These are phyloP conservation scores for Turdus rufiventris DNA, from an alignment of 2,113 vertebrate genomes.

Conservation along the genomic window DNA sequence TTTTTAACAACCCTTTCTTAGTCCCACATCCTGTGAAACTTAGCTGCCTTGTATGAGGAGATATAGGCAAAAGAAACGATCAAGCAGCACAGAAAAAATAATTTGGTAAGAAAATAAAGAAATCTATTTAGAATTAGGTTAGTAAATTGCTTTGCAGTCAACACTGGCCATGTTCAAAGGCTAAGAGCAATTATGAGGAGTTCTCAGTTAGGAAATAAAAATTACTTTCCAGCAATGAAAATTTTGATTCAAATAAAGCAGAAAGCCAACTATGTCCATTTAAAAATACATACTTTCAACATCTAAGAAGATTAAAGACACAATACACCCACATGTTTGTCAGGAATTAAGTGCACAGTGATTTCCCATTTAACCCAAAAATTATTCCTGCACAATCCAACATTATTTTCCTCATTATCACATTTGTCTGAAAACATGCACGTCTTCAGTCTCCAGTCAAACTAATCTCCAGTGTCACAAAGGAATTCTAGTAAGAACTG, in stretches of 20 bases:
- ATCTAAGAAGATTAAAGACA: background rate
- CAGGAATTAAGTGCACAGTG: background rate
- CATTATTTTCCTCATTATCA: background rate
- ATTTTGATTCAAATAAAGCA: background rate
- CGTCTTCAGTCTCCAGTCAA: background rate
- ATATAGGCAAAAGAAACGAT: background rate
- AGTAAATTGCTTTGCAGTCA: background rate
- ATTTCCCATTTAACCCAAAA: background rate
- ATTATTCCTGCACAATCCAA: background rate
- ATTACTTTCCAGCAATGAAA: background rate
- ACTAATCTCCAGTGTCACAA: background rate
- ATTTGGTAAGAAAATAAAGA: background rate
- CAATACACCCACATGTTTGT: accelerated
- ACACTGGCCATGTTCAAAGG: background rate
- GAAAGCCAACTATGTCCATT: background rate
- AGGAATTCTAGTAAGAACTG: background rate
- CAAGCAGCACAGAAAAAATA: accelerated
- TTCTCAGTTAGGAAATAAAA: background rate
- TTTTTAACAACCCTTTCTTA: background rate
- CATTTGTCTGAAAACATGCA: background rate
- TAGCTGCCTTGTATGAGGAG: background rate
- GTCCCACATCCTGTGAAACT: background rate
- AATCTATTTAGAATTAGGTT: background rate
- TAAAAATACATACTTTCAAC: background rate
- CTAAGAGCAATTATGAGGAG: background rate